Evolutionary conservation across 2,888 invertebrate species (phyloP), one percentile per base, ranked within the genome.

Genomic region (Archaeoteleia sp.): DNA sequence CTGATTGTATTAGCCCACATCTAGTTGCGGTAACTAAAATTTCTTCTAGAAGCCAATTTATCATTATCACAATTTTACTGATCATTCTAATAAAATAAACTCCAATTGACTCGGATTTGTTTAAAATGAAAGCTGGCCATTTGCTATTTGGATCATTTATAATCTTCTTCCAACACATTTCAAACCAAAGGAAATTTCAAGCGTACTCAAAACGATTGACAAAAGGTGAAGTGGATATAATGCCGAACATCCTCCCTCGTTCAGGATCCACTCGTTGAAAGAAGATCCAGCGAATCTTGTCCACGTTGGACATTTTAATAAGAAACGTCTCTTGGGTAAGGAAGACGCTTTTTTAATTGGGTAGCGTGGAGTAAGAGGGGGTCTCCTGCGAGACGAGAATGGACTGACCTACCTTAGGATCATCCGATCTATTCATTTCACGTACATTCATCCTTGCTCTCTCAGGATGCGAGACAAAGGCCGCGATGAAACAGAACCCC

Each of bases 381-480:
- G n/a, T 45, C 57, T 29, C 58, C 54, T 43, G 54, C 78, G 70
- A 75, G 62, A 67, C 60, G 51, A 74, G 75, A 80, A 78, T 78
- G 76, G 77, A 81, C 82, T 84, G 85, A 84, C 83, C 83, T 84
- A 83, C 79, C 83, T 78, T 76, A 79, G 83, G 83, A 84, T 84
- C 83, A 84, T 85, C 85, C 82, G 83, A 85, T 85, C 85, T 84
- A 84, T 85, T 85, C 76, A 72, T 67, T 55, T 72, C 75, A 66
- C 73, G 78, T 76, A 74, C 72, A 80, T 83, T 83, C 80, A 82
- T 76, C 78, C 71, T 65, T 74, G 61, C 73, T 78, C 80, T 80
- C 79, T 82, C 85, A 85, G 85, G 85, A 85, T 84, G 81, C 83
- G 82, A 84, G 84, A 85, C 85, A 85, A 85, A 83, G 72, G 83